These are phyloP conservation scores for Danio rerio DNA, from an alignment of 2,113 vertebrate genomes.

Conservation along the genomic window DNA sequence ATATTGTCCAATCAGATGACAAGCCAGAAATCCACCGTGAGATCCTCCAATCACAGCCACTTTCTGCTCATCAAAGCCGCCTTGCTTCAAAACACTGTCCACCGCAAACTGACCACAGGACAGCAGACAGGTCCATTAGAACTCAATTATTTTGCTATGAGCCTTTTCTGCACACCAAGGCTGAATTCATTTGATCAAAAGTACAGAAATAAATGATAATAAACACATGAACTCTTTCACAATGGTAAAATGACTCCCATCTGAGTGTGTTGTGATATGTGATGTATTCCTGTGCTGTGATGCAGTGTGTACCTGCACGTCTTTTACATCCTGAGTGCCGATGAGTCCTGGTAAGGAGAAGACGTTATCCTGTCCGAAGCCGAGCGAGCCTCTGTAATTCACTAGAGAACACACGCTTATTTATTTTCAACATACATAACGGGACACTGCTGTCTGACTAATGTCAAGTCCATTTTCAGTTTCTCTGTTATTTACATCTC, in stretches of 20 bases:
- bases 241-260: too few species aligned
- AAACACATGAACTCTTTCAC: too few species aligned
- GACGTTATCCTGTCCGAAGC: constrained; percentile 92
- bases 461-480: too few species aligned
- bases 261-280: too few species aligned
- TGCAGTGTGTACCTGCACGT: constrained; percentile 85
- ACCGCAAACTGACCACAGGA: constrained; percentile 82
- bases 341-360: constrained; percentile 86
- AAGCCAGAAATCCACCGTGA: constrained; percentile 92
- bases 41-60: constrained; percentile 88
- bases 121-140: not conserved
- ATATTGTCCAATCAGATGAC: constrained; percentile 94
- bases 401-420: constrained; percentile 71
- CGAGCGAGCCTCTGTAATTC: constrained; percentile 92
- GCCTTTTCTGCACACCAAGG: too few species aligned
- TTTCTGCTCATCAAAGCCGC: constrained; percentile 73
- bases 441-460: not conserved
- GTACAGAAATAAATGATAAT: too few species aligned
- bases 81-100: constrained; percentile 81
- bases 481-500: too few species aligned
- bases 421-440: not conserved
- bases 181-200: too few species aligned
- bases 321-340: constrained; percentile 89
- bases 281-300: too few species aligned
- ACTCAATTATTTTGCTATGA: too few species aligned